Base-by-base conservation (phyloP, 2,888 invertebrate genomes). In the Myathropa florea region DNA sequence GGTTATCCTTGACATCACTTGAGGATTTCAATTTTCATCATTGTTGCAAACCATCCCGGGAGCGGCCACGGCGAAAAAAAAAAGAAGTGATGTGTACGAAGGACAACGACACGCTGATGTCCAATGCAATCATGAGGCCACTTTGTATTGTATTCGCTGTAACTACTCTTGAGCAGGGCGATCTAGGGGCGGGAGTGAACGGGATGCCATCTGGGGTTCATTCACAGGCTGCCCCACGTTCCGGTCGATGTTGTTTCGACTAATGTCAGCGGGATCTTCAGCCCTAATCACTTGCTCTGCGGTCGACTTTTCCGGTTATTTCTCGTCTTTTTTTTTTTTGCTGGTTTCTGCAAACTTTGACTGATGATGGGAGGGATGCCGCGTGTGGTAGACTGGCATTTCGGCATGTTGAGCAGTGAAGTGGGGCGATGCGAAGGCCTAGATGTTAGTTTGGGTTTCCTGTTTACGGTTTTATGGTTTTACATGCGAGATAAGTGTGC, bases 101-200 rank as follows among this genome's bases (percentile, higher is more conserved):
- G 36, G 63, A 81, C 36, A 36, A 60, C 75, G 53, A 55, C 55
- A 53, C 26, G 39, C 55, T 18, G 53, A 73, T 73, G 82, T 64
- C 85, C 72, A 61, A 60, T 82, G 78, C 85, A 81, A 82, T 75
- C 70, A 82, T 65, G 57, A 73, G 55, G 82, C 55, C 65, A 78
- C 64, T 82, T 68, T 81, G 28, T 72, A 61, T 81, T 76, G 75
- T 57, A 10, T 53, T 64, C 53, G 39, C 68, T 64, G 68, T 36
- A 65, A 28, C 4, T n/a, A 0, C 23, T n/a, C 0, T 9, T n/a
- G n/a, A n/a, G n/a, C n/a, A n/a, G n/a, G n/a, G n/a, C n/a, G n/a
- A n/a, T n/a, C n/a, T n/a, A n/a, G n/a, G 23, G 0, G 3, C 14
- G 24, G 9, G n/a, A 6, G 28, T n/a, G 23, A 4, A 21, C 60